phyloP scores from a whole-genome alignment of 2,888 invertebrate genomes.

The Volucella inflata region DNA sequence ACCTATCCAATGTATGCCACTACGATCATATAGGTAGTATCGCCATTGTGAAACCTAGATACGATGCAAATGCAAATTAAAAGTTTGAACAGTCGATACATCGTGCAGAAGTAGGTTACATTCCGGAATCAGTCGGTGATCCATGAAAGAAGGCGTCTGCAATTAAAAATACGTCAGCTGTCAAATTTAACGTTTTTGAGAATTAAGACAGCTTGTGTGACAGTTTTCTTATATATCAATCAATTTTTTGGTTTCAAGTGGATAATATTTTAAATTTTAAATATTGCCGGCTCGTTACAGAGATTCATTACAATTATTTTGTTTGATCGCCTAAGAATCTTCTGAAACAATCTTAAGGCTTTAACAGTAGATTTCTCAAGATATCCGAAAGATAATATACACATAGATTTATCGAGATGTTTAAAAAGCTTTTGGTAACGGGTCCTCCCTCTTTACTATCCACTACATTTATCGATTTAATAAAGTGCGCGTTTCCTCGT shows the following conservation, averaged over 20 bases:
- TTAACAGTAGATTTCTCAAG: no score
- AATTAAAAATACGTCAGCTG: slow-evolving; percentile 79
- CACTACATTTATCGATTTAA: no score
- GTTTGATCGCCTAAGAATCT: no score
- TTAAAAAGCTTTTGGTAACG: no score
- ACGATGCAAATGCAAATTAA: slow-evolving; percentile 86
- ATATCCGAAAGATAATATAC: no score
- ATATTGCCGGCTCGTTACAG: neutral
- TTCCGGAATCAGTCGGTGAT: slow-evolving; percentile 85
- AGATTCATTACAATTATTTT: no score
- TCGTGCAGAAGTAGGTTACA: slow-evolving; percentile 90
- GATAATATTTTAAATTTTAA: neutral
- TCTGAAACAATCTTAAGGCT: no score
- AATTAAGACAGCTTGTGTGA: slow-evolving; percentile 76
- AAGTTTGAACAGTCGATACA: slow-evolving; percentile 90
- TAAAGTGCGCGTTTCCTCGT: no score
- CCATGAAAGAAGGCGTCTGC: slow-evolving; percentile 86
- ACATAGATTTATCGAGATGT: no score
- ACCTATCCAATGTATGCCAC: slow-evolving; percentile 87
- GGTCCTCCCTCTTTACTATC: no score
- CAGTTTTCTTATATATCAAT: slow-evolving; percentile 52
- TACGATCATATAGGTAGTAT: slow-evolving; percentile 88
- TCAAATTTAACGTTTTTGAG: slow-evolving; percentile 79
- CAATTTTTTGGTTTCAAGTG: slow-evolving; percentile 52
- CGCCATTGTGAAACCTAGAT: slow-evolving; percentile 84